A percentile compares a stretch with the other conserved stretches of the same genome.
Evolutionary conservation across 2,113 vertebrate genomes (phyloP).

Genomic region (Smithornis capensis): DNA sequence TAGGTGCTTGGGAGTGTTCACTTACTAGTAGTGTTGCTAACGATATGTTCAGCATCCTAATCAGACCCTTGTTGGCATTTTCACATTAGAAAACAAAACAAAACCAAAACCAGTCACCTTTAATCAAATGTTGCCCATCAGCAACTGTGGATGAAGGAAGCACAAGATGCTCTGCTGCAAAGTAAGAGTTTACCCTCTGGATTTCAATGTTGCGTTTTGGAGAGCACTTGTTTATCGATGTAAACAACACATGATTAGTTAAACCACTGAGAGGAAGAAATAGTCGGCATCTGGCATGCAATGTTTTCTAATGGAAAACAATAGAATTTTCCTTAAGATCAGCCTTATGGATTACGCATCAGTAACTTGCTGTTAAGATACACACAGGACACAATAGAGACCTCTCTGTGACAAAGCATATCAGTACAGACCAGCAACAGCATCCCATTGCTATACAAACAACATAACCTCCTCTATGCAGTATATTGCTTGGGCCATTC

Average conservation of each 20-base stretch:
- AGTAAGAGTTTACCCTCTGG: not conserved
- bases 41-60: conserved; percentile 60
- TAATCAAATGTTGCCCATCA: conserved; percentile 13
- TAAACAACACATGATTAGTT: conserved; percentile 24
- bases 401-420: not conserved
- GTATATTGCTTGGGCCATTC: not conserved
- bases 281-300: conserved; percentile 14
- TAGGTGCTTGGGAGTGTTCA: conserved; percentile 28
- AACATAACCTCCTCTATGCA: not conserved
- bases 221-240: conserved; percentile 13
- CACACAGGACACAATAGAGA: conserved; percentile 18
- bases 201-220: not conserved
- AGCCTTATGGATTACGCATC: conserved; percentile 26
- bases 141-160: not conserved
- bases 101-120: conserved; percentile 15
- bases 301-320: conserved; percentile 50
- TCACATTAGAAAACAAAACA: conserved; percentile 32
- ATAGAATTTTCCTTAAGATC: conserved; percentile 43
- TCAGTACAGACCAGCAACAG: rapidly evolving
- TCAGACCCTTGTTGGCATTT: conserved; percentile 37
- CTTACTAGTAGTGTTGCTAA: conserved; percentile 52
- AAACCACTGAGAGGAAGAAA: conserved; percentile 23
- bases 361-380: not conserved
- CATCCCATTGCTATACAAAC: not conserved
- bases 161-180: not conserved